Evolutionary conservation across 1,140 invertebrate genomes (phyloP).

Genomic region (Caenorhabditis inopinata): DNA sequence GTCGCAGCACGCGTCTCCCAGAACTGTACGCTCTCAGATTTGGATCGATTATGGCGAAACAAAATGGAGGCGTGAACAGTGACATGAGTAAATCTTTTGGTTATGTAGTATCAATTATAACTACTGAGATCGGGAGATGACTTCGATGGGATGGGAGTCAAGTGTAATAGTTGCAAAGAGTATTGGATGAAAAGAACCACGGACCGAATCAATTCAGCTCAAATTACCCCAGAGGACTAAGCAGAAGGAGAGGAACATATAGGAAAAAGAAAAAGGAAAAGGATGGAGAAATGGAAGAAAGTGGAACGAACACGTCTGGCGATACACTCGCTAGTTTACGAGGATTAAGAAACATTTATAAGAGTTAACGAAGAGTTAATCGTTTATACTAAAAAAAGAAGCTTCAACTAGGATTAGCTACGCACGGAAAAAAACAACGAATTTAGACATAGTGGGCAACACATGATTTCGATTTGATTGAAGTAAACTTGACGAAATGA

Average conservation of each 20-base stretch:
- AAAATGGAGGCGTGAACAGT: not conserved
- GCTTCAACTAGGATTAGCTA: too few species aligned
- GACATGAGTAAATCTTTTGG: too few species aligned
- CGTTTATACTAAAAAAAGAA: too few species aligned
- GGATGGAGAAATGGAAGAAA: not conserved
- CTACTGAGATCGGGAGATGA: too few species aligned
- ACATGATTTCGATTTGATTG: not conserved
- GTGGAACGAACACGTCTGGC: constrained; percentile 2
- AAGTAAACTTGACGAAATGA: not conserved
- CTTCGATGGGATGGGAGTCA: not conserved
- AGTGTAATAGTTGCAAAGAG: not conserved
- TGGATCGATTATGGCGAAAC: not conserved
- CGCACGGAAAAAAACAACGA: not conserved
- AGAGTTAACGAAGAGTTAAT: not conserved
- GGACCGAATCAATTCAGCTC: not conserved
- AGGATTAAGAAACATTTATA: not conserved
- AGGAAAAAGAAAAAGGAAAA: not conserved
- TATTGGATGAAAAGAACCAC: not conserved
- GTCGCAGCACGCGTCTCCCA: constrained; percentile 1
- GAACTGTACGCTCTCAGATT: constrained; percentile 16
- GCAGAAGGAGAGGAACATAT: not conserved
- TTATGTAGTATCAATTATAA: too few species aligned
- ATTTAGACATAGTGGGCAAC: not conserved
- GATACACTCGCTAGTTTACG: not conserved
- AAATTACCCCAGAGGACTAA: not conserved